Percentiles rank a stretch among this genome's conserved stretches.
Conservation (phyloP, 1,140 invertebrate species). For the Cyclargus thomasi region DNA sequence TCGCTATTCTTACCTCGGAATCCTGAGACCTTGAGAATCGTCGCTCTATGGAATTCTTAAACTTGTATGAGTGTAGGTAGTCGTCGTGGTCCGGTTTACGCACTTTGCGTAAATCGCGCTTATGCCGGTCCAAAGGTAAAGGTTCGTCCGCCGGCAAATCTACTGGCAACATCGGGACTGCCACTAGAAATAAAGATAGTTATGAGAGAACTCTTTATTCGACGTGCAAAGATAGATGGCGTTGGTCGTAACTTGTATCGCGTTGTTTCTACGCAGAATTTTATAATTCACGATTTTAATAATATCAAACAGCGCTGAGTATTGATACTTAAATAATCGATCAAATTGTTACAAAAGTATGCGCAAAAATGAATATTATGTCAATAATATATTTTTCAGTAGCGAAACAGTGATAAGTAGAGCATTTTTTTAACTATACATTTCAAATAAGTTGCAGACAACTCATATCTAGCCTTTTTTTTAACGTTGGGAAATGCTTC, state of each 20-base stretch:
- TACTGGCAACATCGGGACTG: constrained; percentile 25
- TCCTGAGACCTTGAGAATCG: constrained; percentile 79
- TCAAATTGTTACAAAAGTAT: too few relatives aligned
- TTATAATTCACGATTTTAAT: too few relatives aligned
- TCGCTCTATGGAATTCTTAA: constrained; percentile 95
- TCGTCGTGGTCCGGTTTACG: constrained; percentile 67
- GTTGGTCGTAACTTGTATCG: not conserved
- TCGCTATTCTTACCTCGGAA: constrained; percentile 46
- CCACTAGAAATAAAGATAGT: constrained; percentile 28
- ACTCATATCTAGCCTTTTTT: too few relatives aligned
- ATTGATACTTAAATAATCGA: too few relatives aligned
- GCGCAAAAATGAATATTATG: too few relatives aligned
- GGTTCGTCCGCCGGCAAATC: constrained; percentile 33
- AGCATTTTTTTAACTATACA: too few relatives aligned
- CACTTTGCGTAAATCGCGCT: constrained; percentile 49
- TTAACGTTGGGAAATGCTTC: too few relatives aligned
- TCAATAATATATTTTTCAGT: too few relatives aligned
- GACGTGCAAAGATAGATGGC: not conserved
- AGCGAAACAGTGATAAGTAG: too few relatives aligned
- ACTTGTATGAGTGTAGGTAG: constrained; percentile 85
- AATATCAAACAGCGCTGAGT: too few relatives aligned
- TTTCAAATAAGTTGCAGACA: too few relatives aligned
- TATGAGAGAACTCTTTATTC: not conserved
- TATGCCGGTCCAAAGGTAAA: constrained; percentile 41
- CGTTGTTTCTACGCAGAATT: too few relatives aligned